phyloP scores from a whole-genome alignment of 1,140 invertebrate species.

The Ditylenchus dipsaci region DNA sequence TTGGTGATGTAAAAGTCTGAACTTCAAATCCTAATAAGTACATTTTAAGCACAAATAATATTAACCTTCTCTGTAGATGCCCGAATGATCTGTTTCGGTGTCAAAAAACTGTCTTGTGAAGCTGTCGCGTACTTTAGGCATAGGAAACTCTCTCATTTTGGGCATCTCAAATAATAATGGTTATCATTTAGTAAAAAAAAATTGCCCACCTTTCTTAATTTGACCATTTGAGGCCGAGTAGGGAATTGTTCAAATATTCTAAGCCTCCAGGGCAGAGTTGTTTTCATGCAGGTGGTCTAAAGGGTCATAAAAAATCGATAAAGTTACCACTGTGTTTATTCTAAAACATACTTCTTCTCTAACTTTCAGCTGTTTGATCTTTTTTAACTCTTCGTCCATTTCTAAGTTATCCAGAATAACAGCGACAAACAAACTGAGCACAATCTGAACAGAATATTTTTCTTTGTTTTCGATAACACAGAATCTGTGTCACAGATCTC shows the following conservation, averaged over 20 bases:
- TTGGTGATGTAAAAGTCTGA: not conserved
- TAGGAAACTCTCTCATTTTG: conserved; percentile 74
- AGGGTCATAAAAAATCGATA: conserved; percentile 56
- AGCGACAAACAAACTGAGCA: conserved; percentile 96
- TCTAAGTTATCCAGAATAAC: conserved; percentile 99
- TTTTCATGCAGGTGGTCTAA: conserved; percentile 86
- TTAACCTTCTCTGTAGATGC: not conserved
- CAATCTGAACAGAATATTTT: conserved; percentile 67
- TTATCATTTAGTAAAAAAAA: not conserved
- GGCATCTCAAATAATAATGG: not conserved
- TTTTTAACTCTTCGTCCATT: conserved; percentile 99
- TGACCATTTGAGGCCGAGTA: conserved; percentile 95
- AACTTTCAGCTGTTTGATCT: conserved; percentile 73
- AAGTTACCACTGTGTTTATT: not conserved
- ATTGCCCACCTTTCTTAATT: conserved; percentile 80
- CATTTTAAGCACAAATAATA: not conserved
- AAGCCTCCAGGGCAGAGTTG: conserved; percentile 82
- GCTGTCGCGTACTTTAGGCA: conserved; percentile 93
- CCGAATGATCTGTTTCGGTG: not conserved
- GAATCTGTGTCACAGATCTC: not conserved
- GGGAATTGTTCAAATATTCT: conserved; percentile 98
- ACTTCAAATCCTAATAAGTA: not conserved
- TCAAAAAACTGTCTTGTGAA: conserved; percentile 75
- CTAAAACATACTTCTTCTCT: conserved; percentile 42
- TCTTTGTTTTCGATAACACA: not conserved